Evolutionary conservation across 35 echinoderm and acorn worm species (phyloP), one percentile per base, ranked within the genome.

Genomic region (Lytechinus variegatus): DNA sequence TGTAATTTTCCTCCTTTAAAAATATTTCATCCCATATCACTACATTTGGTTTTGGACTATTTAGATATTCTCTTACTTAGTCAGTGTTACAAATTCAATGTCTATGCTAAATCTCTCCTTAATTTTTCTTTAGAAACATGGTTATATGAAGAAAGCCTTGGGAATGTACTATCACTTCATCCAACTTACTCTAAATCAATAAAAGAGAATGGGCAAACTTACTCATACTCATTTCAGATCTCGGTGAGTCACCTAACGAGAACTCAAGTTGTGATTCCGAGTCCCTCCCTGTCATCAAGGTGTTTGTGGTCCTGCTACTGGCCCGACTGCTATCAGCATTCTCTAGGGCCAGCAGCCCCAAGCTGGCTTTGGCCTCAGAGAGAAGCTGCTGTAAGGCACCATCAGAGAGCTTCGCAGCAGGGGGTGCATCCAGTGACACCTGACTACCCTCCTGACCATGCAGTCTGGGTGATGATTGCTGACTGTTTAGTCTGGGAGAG

Each of bases 311-410:
- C 92, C 92, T 93, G 54, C 53, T 93, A 93, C 92, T 93, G 55
- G 92, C 92, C 10, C 92, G 28, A 57, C 52, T 93, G 92, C 54
- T 57, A 28, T 54, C 52, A 54, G 88, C 88, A 90, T 90, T 90
- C 54, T 93, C 92, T 28, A 93, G 53, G 53, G 92, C 92, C 21
- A 93, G 92, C 57, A 93, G 92, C 92, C 92, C 92, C 54, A 93
- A 12, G 24, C 92, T 93, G 52, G 92, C 52, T 54, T 95, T 99
- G 13, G 98, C 98, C 71, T 99, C 98, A 3, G 94, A 97, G 27
- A 99, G 87, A 8, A 99, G 94, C 54, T 86, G 91, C 87, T 91
- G 72, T 53, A 99, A 91, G 44, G 55, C 94, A 91, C 97, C 96
- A 28, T 97, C 90, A 3, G 97, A 86, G 54, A 99, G 95, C 53